Evolutionary conservation across 2,888 invertebrate species (phyloP).

Genomic region (Drosophila mimetica): DNA sequence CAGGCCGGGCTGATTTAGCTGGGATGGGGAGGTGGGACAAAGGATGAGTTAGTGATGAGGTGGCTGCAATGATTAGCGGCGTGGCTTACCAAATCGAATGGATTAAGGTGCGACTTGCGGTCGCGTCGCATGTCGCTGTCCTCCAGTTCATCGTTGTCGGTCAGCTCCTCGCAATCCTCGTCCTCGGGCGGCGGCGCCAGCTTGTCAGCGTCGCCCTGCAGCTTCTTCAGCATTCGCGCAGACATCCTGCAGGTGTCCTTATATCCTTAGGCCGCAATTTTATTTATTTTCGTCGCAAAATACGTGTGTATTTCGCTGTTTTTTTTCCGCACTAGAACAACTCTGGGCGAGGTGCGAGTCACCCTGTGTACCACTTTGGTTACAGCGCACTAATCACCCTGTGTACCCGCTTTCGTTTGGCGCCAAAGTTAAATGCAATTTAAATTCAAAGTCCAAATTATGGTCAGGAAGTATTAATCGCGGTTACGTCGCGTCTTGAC

Average conservation of each 20-base stretch:
- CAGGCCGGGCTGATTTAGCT: conserved; percentile 86
- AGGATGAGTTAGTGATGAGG: conserved; percentile 23
- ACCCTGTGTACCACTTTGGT: too few relatives aligned
- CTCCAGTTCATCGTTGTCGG: conserved; percentile 85
- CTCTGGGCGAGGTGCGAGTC: too few relatives aligned
- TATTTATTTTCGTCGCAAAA: conserved; percentile 31
- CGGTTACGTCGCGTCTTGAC: background rate
- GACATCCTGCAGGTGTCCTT: conserved; percentile 85
- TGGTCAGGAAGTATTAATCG: too few relatives aligned
- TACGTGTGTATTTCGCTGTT: conserved; percentile 22
- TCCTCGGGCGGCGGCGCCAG: conserved; percentile 84
- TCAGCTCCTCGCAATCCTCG: conserved; percentile 85
- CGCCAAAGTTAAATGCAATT: too few relatives aligned
- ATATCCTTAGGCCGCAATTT: conserved; percentile 6
- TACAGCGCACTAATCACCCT: too few relatives aligned
- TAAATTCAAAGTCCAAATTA: too few relatives aligned
- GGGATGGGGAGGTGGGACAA: background rate
- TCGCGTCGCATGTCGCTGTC: conserved; percentile 84
- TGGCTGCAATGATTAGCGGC: conserved; percentile 55
- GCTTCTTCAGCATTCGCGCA: conserved; percentile 88
- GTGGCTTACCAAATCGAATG: conserved; percentile 89
- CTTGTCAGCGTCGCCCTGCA: conserved; percentile 86
- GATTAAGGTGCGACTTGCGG: conserved; percentile 87
- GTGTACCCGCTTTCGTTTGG: too few relatives aligned
- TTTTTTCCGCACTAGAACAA: background rate